phyloP scores from a whole-genome alignment of 2,797 vertebrate species.

The Oryzias sinensis region DNA sequence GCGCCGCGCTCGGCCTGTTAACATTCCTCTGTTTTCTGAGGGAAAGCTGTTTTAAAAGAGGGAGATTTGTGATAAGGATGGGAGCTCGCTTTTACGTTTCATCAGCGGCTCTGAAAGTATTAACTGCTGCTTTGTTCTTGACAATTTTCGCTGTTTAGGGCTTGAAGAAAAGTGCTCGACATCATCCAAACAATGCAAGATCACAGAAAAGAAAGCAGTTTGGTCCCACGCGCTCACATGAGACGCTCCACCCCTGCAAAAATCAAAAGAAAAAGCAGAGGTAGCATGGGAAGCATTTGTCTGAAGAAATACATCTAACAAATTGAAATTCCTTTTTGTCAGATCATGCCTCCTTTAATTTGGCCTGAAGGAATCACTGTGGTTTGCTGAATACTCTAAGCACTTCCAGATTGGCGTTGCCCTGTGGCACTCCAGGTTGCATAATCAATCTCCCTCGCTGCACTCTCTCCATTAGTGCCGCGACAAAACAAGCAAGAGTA shows the following conservation, averaged over 20 bases:
- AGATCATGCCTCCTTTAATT: conserved; percentile 75
- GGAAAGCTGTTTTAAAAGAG: conserved; percentile 56
- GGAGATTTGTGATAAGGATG: conserved; percentile 68
- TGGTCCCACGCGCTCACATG: conserved; percentile 29
- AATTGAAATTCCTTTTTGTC: conserved; percentile 75
- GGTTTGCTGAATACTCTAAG: conserved; percentile 63
- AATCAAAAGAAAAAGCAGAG: conserved; percentile 34
- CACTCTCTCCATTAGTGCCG: conserved; percentile 54
- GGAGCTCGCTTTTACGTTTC: conserved; percentile 62
- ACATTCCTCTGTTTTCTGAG: conserved; percentile 75
- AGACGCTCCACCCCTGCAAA: conserved; percentile 45
- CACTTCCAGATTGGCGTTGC: conserved; percentile 77
- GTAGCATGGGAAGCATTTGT: conserved; percentile 67
- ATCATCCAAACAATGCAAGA: conserved; percentile 60
- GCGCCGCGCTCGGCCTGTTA: conserved; percentile 62
- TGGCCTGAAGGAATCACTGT: conserved; percentile 63
- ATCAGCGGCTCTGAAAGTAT: conserved; percentile 62
- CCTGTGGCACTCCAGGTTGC: conserved; percentile 74
- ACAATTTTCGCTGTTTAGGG: conserved; percentile 65
- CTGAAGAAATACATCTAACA: conserved; percentile 67
- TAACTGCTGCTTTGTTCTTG: conserved; percentile 67
- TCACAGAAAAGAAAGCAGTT: conserved; percentile 53
- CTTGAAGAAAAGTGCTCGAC: conserved; percentile 52
- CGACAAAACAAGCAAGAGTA: conserved; percentile 60
- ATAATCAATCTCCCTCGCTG: conserved; percentile 75